Conservation (phyloP, 1,140 invertebrate genomes). For the Apis dorsata region DNA sequence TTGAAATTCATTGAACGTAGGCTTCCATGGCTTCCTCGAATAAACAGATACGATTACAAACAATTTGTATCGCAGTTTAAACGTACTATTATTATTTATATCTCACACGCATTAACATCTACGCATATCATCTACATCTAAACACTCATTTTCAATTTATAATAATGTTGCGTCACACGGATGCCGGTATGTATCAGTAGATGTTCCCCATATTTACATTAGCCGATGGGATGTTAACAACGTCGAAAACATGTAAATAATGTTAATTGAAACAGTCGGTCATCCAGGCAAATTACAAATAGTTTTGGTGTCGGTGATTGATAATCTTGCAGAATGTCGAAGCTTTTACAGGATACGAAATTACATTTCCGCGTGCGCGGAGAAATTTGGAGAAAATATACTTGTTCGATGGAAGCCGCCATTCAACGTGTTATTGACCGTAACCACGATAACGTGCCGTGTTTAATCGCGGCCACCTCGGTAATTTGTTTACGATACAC, state of each 20-base stretch:
- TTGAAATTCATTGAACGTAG: too few species aligned
- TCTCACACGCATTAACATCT: too few species aligned
- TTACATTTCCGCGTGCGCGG: conserved; percentile 47
- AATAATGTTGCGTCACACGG: too few species aligned
- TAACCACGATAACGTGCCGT: conserved; percentile 47
- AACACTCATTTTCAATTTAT: too few species aligned
- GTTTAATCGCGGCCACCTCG: conserved; percentile 57
- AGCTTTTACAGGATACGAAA: conserved; percentile 37
- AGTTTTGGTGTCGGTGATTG: conserved; percentile 39
- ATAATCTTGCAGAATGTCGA: conserved; percentile 45
- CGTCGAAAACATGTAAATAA: conserved; percentile 53
- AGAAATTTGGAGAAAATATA: conserved; percentile 59
- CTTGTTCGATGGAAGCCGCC: conserved; percentile 34
- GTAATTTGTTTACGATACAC: conserved; percentile 50
- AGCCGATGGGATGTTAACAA: background rate
- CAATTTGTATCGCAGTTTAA: too few species aligned
- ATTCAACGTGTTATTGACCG: conserved; percentile 45
- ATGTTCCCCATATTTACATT: background rate
- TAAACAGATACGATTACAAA: too few species aligned
- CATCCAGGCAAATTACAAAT: conserved; percentile 44
- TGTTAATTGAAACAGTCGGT: conserved; percentile 53
- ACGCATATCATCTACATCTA: too few species aligned
- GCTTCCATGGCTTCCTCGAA: too few species aligned
- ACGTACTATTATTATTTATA: too few species aligned
- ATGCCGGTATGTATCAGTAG: too few species aligned